These are phyloP conservation scores for Eulemur coronatus DNA, from an alignment of 2,797 vertebrate genomes.

Conservation along the genomic window DNA sequence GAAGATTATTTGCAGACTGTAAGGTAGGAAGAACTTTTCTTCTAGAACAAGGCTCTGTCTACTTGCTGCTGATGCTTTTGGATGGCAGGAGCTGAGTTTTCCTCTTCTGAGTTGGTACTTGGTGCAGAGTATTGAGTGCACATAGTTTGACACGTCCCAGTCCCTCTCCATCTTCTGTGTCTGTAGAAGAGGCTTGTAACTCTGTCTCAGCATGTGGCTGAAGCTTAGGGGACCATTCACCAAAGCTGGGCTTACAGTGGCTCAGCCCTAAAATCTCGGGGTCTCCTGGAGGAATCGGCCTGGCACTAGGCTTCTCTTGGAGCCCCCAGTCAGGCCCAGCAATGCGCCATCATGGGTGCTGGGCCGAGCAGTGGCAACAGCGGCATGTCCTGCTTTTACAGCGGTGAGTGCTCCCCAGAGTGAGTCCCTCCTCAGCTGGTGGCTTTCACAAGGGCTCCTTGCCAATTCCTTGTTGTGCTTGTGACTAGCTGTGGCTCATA, in stretches of 20 bases:
- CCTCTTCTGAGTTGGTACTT: not conserved
- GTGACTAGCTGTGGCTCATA: not conserved
- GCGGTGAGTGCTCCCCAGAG: not conserved
- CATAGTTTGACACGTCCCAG: rapidly evolving
- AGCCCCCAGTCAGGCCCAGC: not conserved
- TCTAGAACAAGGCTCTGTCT: not conserved
- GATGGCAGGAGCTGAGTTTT: not conserved
- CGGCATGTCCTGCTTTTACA: not conserved
- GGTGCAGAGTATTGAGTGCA: not conserved
- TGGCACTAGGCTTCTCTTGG: not conserved
- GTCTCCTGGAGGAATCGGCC: not conserved
- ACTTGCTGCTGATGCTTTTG: not conserved
- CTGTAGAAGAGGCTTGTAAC: not conserved
- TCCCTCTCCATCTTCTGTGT: not conserved
- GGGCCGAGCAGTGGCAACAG: not conserved
- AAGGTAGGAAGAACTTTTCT: not conserved
- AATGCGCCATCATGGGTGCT: rapidly evolving
- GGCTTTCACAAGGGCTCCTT: not conserved
- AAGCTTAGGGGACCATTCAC: not conserved
- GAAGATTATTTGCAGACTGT: not conserved
- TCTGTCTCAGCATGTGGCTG: not conserved
- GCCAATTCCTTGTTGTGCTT: not conserved
- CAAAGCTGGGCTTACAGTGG: not conserved
- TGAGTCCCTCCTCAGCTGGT: not conserved
- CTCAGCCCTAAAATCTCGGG: not conserved